A percentile compares a stretch with the other conserved stretches of the same genome.
Evolutionary conservation across 2,888 invertebrate species (phyloP).

Genomic region (Cephus sareptanus): DNA sequence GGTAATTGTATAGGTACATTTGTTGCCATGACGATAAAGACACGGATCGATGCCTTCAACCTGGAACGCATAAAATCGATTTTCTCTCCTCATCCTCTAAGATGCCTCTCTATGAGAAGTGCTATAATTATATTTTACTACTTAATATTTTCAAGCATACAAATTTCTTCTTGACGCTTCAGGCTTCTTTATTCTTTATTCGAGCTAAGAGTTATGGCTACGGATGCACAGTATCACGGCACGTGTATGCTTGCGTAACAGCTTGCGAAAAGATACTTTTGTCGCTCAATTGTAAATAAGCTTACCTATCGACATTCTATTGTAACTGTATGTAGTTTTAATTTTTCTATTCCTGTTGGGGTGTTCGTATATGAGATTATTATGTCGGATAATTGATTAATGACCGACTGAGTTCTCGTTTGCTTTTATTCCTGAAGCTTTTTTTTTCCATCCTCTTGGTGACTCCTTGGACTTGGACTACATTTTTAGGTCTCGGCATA

Average conservation of each 20-base stretch:
- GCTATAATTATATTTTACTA: not conserved
- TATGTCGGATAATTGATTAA: not conserved
- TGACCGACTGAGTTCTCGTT: not conserved
- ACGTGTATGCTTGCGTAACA: not conserved
- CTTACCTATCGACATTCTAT: not conserved
- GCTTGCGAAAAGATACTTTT: not conserved
- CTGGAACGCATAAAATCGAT: constrained; percentile 35
- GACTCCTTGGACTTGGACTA: not conserved
- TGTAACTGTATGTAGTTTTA: not conserved
- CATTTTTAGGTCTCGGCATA: not conserved
- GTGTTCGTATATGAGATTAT: not conserved
- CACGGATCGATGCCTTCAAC: constrained; percentile 46
- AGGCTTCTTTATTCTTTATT: not conserved
- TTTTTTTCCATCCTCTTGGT: not conserved
- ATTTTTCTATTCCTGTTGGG: too few species aligned
- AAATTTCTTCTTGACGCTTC: not conserved
- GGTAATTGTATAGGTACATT: constrained; percentile 38
- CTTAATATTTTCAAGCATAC: not conserved
- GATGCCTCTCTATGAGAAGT: not conserved
- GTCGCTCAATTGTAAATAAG: not conserved
- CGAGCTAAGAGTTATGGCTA: not conserved
- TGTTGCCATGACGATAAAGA: constrained; percentile 48
- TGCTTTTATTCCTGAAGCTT: not conserved
- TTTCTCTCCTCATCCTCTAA: constrained; percentile 17
- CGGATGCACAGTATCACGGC: not conserved